These are phyloP conservation scores for Sycophila texana DNA, from an alignment of 2,888 invertebrate species.

Conservation along the genomic window DNA sequence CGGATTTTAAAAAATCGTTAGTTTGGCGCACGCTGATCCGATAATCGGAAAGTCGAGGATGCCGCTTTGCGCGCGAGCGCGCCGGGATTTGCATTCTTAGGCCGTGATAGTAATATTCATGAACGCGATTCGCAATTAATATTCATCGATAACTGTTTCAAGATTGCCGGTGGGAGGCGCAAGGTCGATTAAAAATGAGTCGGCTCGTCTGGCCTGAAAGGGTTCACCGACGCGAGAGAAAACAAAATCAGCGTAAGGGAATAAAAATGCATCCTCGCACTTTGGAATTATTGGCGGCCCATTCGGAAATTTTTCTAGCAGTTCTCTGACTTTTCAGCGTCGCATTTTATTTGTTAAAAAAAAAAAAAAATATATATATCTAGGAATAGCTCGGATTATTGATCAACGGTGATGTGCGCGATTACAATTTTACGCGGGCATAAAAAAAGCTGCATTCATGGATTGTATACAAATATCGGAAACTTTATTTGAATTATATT, in stretches of 20 bases:
- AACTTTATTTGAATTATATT: background rate
- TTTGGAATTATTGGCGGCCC: no score
- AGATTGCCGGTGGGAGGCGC: conserved; percentile 48
- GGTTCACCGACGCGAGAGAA: background rate
- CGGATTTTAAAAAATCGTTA: conserved; percentile 45
- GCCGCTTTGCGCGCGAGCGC: background rate
- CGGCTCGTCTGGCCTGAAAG: background rate
- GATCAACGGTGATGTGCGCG: no score
- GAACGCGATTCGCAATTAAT: conserved; percentile 54
- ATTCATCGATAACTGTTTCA: conserved; percentile 56
- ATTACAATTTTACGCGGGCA: no score
- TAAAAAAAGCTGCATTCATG: no score
- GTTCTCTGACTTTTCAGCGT: background rate
- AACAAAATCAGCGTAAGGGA: background rate
- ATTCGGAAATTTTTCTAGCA: no score
- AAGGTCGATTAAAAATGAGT: conserved; percentile 36
- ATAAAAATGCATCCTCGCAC: no score
- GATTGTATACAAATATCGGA: background rate
- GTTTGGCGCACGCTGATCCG: conserved; percentile 44
- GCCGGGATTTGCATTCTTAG: conserved; percentile 51
- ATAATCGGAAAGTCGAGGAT: conserved; percentile 52
- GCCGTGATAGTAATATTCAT: conserved; percentile 50
- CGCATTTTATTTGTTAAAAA: background rate
- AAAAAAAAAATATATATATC: background rate
- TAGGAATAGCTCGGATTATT: background rate